Evolutionary conservation across 2,797 vertebrate species (phyloP), one percentile per base, ranked within the genome.

Genomic region (Sebastes matsubarae): DNA sequence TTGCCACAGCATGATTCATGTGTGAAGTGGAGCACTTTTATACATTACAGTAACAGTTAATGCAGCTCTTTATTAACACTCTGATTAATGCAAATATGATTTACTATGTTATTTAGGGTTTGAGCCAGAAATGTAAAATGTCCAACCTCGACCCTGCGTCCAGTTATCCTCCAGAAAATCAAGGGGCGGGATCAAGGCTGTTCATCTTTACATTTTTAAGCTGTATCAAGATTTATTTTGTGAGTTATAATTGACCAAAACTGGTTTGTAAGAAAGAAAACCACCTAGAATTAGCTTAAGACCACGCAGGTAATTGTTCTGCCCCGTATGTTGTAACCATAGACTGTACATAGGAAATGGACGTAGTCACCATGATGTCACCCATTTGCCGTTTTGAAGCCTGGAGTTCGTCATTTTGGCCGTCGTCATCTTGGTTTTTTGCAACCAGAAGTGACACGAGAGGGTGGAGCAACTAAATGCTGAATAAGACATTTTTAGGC

Each of bases 21-120:
- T 79, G 75, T 78, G 30, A 81, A 87, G 81, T 79, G 65, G 54
- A 75, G 34, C 60, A 59, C 70, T 75, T 75, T 67, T 32, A 36
- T 66, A 57, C 70, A 77, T 67, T 67, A 46, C 57, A 71, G 67
- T 38, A 38, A 29, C 38, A 46, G 25, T 68, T 61, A 8, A 59
- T 67, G 8, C 9, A 6, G 58, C 46, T 55, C 66, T 25, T 74
- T 74, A 65, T 78, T 66, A 75, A 29, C 18, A 12, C n/a, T 25
- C 6, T 77, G n/a, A 68, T 32, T 68, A 54, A 60, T 67, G 55
- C 3, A 46, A 73, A 66, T 50, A 12, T 61, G 13, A 46, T 59
- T 68, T 42, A 18, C 14, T 9, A 25, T 2, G 4, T 29, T 30
- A n/a, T 57, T 34, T 16, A 42, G 6, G 2, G 12, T 67, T 65